A percentile compares a stretch with the other conserved stretches of the same genome.
These are phyloP conservation scores for Conger conger DNA, from an alignment of 2,113 vertebrate species.

Conservation along the genomic window DNA sequence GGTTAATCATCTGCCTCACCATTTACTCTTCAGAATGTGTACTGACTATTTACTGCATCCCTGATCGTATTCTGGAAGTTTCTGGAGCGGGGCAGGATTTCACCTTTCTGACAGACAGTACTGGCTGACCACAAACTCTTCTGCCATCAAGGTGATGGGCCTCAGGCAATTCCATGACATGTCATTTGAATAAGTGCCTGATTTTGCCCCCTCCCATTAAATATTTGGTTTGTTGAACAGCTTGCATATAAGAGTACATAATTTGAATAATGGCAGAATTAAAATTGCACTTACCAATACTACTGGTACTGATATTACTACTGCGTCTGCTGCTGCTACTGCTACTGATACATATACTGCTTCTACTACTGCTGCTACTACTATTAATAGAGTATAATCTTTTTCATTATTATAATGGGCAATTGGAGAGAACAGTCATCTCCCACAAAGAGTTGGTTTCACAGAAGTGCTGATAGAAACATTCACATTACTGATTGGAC, in stretches of 20 bases:
- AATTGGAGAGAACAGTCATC: too few relatives aligned
- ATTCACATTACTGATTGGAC: neutral
- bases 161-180: conserved; percentile 61
- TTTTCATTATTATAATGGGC: too few relatives aligned
- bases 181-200: conserved; percentile 77
- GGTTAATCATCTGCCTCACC: too few relatives aligned
- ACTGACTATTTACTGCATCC: too few relatives aligned
- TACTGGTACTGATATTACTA: conserved; percentile 30
- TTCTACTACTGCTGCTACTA: too few relatives aligned
- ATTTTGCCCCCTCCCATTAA: conserved; percentile 62
- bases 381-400: too few relatives aligned
- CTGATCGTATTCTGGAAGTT: too few relatives aligned
- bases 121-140: conserved; percentile 54
- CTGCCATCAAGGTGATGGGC: conserved; percentile 62
- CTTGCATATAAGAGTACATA: conserved; percentile 42
- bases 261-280: conserved; percentile 51
- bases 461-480: neutral
- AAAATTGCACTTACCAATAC: conserved; percentile 39
- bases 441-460: too few relatives aligned
- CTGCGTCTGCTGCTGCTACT: too few relatives aligned
- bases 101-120: conserved; percentile 43
- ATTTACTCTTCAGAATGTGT: too few relatives aligned
- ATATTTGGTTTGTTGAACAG: conserved; percentile 62
- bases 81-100: neutral
- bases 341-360: too few relatives aligned